These are phyloP conservation scores for Oryzaephilus surinamensis DNA, from an alignment of 1,140 invertebrate species.

Conservation along the genomic window DNA sequence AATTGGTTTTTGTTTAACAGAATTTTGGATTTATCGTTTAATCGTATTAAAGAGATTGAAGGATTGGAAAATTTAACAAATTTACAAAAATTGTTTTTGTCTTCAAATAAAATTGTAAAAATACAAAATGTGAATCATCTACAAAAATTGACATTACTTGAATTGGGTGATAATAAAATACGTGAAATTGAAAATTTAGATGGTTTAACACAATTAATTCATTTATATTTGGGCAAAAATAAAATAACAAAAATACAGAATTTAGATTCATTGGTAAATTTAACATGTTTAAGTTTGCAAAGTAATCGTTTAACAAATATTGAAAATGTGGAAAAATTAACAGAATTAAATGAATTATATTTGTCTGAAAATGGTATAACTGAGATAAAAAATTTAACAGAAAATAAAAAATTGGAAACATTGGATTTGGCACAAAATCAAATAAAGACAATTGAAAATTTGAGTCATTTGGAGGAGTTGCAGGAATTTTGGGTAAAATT, in stretches of 20 bases:
- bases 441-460: constrained; percentile 70
- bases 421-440: constrained; percentile 86
- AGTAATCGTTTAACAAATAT: constrained; percentile 82
- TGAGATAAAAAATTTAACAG: constrained; percentile 59
- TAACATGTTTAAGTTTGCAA: constrained; percentile 82
- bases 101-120: constrained; percentile 84
- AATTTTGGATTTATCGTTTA: constrained; percentile 93
- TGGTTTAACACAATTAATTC: constrained; percentile 57
- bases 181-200: constrained; percentile 79
- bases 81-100: constrained; percentile 80
- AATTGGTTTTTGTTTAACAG: constrained; percentile 43
- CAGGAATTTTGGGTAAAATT: constrained; percentile 87
- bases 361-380: constrained; percentile 89
- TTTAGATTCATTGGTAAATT: constrained; percentile 61
- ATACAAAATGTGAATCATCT: constrained; percentile 88
- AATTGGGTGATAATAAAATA: constrained; percentile 93
- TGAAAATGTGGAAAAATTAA: constrained; percentile 69
- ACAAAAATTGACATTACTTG: constrained; percentile 70
- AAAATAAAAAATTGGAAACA: constrained; percentile 64
- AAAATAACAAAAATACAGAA: constrained; percentile 89
- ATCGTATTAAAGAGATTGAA: constrained; percentile 83
- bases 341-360: constrained; percentile 79
- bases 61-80: constrained; percentile 71
- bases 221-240: constrained; percentile 90
- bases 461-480: constrained; percentile 62